Evolutionary conservation across 2,888 invertebrate genomes (phyloP), one percentile per base, ranked within the genome.

Genomic region (Craniophora ligustri): DNA sequence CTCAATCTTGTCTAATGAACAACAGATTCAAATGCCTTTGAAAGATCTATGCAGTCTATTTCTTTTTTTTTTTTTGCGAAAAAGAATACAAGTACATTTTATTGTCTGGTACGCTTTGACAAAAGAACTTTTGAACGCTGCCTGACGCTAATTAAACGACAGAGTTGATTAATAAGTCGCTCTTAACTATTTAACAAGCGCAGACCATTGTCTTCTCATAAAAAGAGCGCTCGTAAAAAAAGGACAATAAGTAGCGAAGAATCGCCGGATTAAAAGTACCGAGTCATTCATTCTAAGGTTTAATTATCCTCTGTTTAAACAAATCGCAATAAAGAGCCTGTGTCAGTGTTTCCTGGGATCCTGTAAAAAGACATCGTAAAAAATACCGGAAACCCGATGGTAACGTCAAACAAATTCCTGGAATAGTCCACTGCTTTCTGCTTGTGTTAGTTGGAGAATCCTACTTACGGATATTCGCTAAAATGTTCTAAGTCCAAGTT

Each of bases 241-340:
- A 78, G 73, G 72, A 81, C 78, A 82, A 81, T 79, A 82, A 83
- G 76, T 73, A 63, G 65, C 75, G 61, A 84, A 81, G 81, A 81
- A 80, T 85, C 79, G 79, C 74, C 71, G 81, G 87, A 88, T 88
- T 87, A 87, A 90, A 88, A 91, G 84, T 79, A 84, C 78, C 78
- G 78, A 85, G 79, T 87, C 87, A 88, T 89, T 89, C 87, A 86
- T 87, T 87, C 80, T 73, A 66, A 81, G 85, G 79, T 89, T 92
- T 92, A 92, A 93, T 93, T 92, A 90, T 91, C 85, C 85, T 79
- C 86, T 90, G 87, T 91, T 92, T 89, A 92, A 92, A 92, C 88
- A 91, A 88, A 90, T 88, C 86, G 86, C 85, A 87, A 88, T 87
- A 85, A 86, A 86, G 83, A 85, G 75, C 76, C 77, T 78, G 78